Evolutionary conservation across 2,888 invertebrate species (phyloP).

Genomic region (Pogonocherus hispidulus): DNA sequence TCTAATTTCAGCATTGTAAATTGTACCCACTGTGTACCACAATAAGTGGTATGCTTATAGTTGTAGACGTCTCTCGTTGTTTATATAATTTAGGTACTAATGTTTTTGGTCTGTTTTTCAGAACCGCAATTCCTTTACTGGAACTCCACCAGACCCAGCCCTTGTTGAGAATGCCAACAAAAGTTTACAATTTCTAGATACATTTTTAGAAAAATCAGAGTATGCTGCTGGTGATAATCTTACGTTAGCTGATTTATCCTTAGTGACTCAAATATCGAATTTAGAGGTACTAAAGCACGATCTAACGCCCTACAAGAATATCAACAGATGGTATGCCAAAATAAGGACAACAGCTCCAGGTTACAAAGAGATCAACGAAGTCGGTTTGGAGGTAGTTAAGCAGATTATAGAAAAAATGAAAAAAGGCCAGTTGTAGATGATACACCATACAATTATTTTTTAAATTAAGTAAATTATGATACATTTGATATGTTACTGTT

Average conservation of each 20-base stretch:
- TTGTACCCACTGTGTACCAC: too few relatives aligned
- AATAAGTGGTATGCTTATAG: too few relatives aligned
- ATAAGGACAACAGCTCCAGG: background rate
- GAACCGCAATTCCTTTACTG: background rate
- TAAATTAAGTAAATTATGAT: too few relatives aligned
- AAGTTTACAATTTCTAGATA: background rate
- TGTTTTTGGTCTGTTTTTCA: background rate
- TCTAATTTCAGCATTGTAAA: too few relatives aligned
- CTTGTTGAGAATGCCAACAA: background rate
- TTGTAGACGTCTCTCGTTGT: too few relatives aligned
- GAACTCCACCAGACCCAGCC: background rate
- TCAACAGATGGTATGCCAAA: background rate
- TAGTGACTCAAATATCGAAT: background rate
- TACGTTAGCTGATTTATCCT: slow-evolving; percentile 5
- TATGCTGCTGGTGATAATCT: slow-evolving; percentile 7
- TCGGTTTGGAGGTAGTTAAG: background rate
- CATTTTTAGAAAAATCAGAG: slow-evolving; percentile 3
- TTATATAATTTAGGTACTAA: too few relatives aligned
- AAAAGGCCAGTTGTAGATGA: too few relatives aligned
- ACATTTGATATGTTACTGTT: too few relatives aligned
- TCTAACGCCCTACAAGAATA: slow-evolving; percentile 8
- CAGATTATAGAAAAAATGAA: background rate
- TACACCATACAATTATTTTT: too few relatives aligned
- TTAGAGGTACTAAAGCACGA: background rate
- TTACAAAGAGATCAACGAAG: background rate